phyloP scores from a whole-genome alignment of 2,797 vertebrate genomes.

The Sebastes kiyomatsui region DNA sequence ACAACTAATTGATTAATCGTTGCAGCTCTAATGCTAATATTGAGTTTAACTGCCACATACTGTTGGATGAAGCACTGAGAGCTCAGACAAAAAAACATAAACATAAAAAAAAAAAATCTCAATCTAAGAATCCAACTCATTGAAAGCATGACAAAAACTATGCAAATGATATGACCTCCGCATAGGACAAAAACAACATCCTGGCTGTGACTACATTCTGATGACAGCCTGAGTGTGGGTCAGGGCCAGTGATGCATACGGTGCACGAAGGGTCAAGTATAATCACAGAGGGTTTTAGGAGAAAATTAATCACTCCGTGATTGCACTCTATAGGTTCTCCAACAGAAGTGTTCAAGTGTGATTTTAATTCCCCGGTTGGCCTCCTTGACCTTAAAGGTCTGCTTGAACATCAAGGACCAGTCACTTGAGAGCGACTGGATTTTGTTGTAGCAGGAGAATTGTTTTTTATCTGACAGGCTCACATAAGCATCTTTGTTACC shows the following conservation, averaged over 20 bases:
- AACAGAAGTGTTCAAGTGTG: constrained; percentile 26
- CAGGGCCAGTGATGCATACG: constrained; percentile 14
- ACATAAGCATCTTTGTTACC: neutral
- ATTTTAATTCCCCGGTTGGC: constrained; percentile 43
- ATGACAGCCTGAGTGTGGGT: constrained; percentile 38
- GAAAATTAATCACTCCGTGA: constrained; percentile 55
- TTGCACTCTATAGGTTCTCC: constrained; percentile 53
- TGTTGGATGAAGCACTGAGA: neutral
- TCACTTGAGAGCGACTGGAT: constrained; percentile 4
- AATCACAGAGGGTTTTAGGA: constrained; percentile 32
- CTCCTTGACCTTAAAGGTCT: constrained; percentile 54
- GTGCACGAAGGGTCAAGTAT: constrained; percentile 22
- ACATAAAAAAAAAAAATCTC: neutral
- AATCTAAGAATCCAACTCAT: neutral
- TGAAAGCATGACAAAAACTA: neutral
- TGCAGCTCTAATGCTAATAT: neutral
- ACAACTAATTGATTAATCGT: too few species aligned
- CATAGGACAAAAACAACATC: constrained; percentile 16
- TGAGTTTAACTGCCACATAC: neutral
- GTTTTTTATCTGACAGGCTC: neutral
- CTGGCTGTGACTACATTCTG: constrained; percentile 10
- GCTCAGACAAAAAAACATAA: neutral
- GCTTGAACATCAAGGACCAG: constrained; percentile 24
- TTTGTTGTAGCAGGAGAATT: neutral
- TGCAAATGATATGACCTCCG: constrained; percentile 21